Base-by-base conservation (phyloP, 2,888 invertebrate species). In the Hirtodrosophila confusa region DNA sequence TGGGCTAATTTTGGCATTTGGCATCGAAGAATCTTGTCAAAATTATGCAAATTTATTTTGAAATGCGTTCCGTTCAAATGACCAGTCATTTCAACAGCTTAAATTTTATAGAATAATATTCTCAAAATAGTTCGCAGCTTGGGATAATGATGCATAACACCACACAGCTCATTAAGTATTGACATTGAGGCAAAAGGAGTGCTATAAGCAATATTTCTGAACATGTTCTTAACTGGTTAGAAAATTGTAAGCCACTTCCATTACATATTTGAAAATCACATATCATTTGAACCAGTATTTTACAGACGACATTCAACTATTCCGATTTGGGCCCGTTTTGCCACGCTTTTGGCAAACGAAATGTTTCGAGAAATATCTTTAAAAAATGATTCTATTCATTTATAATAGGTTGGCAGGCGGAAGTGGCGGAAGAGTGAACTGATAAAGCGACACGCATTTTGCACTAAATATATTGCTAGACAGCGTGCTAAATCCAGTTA, bases 401-500 rank as follows among this genome's bases (percentile, higher is more conserved):
- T 61, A 58, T 69, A 45, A 62, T 51, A 45, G 50, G 37, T 56
- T 44, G 55, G 44, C 62, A 80, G 58, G 73, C 80, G 80, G 80
- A 82, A 82, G 84, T 86, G 7, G n/a, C 61, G 31, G 65, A 80
- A 63, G 64, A 69, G 58, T 51, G 24, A n/a, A 56, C 50, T 66
- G 77, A 79, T 75, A 53, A 65, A 61, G 61, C 61, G 53, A 47
- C 60, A 51, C 69, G 57, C 61, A 45, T 57, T 17, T 54, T 57
- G 65, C 48, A 43, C 39, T 47, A 63, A 70, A 60, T 61, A 57
- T 45, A 36, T 57, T 57, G 40, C 49, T 67, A 63, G 67, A 66
- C 71, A 55, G 69, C 70, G 70, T 75, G 79, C 82, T 69, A 69
- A 86, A 88, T 83, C 88, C 68, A 87, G 87, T 72, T 86, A 71